Percentiles rank a stretch among this genome's conserved stretches.
Evolutionary conservation across 2,888 invertebrate species (phyloP).

Genomic region (Candidula unifasciata): DNA sequence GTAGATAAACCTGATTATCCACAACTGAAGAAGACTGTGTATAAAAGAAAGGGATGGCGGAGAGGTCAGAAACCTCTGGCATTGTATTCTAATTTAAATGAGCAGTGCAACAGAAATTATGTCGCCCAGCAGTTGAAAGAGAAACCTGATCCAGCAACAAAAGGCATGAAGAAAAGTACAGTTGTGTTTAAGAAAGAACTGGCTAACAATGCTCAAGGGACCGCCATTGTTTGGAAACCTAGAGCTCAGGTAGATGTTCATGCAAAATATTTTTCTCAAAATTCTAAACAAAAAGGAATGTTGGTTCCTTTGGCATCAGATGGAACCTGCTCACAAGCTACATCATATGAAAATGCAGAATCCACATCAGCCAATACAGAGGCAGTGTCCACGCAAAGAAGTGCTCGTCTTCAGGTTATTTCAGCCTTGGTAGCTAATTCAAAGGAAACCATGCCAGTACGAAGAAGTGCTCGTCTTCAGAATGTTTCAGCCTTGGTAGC

Average conservation of each 20-base stretch:
- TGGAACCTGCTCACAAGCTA: slow-evolving; percentile 6
- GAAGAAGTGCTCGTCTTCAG: no score
- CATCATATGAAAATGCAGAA: slow-evolving; percentile 31
- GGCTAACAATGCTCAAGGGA: slow-evolving; percentile 67
- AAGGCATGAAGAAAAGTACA: slow-evolving; percentile 56
- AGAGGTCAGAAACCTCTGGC: slow-evolving; percentile 54
- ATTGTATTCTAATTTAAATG: slow-evolving; percentile 55
- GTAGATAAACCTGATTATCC: slow-evolving; percentile 51
- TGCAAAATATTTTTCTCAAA: slow-evolving; percentile 61
- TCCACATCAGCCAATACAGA: slow-evolving; percentile 6
- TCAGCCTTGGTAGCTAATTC: slow-evolving; percentile 28
- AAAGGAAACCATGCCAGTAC: no score
- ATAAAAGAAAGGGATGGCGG: slow-evolving; percentile 49
- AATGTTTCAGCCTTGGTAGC: no score
- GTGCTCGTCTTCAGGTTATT: slow-evolving; percentile 26
- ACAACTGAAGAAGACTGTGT: slow-evolving; percentile 45
- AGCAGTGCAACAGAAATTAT: slow-evolving; percentile 57
- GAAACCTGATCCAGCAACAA: slow-evolving; percentile 48
- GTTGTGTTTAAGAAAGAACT: slow-evolving; percentile 59
- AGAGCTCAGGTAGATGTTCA: slow-evolving; percentile 65
- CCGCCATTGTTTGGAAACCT: slow-evolving; percentile 71
- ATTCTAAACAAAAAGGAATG: slow-evolving; percentile 56
- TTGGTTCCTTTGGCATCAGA: slow-evolving; percentile 47
- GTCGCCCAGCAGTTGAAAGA: slow-evolving; percentile 54
- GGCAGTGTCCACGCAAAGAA: slow-evolving; percentile 5